Evolutionary conservation across 2,797 vertebrate genomes (phyloP).

Genomic region (Lepilemur ruficaudatus): DNA sequence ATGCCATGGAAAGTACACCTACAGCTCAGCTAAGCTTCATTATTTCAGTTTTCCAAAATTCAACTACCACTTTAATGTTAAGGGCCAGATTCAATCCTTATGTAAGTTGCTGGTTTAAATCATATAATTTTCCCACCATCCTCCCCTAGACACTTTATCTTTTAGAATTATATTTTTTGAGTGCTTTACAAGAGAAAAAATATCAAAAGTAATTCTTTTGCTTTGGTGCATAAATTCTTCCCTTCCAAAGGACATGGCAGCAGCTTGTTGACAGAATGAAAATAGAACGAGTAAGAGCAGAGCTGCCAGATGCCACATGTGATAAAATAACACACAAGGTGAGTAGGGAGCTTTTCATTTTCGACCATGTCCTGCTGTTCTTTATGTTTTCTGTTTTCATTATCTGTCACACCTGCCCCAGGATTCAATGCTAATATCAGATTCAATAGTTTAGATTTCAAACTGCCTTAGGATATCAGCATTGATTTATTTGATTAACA

Average conservation of each 20-base stretch:
- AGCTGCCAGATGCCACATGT: background rate
- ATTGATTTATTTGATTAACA: background rate
- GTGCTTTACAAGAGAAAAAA: background rate
- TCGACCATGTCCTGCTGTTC: background rate
- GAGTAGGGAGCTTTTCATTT: background rate
- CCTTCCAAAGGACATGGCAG: background rate
- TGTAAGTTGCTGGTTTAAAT: conserved; percentile 55
- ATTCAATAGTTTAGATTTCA: background rate
- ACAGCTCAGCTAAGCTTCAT: background rate
- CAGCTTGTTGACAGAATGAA: conserved; percentile 46
- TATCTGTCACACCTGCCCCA: background rate
- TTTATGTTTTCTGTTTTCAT: background rate
- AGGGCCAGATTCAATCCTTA: conserved; percentile 55
- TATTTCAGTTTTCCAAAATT: conserved; percentile 40
- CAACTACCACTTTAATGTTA: background rate
- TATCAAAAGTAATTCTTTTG: conserved; percentile 5
- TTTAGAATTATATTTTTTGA: conserved; percentile 52
- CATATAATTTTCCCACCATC: conserved; percentile 26
- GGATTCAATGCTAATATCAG: background rate
- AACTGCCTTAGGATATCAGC: background rate
- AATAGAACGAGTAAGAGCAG: conserved; percentile 33
- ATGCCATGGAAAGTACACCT: background rate
- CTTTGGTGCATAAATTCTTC: conserved; percentile 27
- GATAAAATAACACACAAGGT: background rate
- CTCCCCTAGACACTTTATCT: conserved; percentile 40